These are phyloP conservation scores for Bombus waltoni DNA, from an alignment of 1,140 invertebrate genomes.

Conservation along the genomic window DNA sequence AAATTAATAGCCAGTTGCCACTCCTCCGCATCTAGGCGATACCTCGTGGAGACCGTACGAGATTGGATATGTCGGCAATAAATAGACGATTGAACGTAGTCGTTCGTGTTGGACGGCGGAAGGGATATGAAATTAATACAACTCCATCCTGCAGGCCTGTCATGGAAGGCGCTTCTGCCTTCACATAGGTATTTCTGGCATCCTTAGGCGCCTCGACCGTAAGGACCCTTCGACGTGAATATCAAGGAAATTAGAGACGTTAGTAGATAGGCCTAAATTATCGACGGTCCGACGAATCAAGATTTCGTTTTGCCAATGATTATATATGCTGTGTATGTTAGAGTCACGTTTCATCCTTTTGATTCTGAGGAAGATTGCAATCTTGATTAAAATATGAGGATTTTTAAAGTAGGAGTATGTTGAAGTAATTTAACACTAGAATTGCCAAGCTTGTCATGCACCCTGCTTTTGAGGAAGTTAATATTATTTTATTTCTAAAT, in stretches of 20 bases:
- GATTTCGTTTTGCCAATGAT: slow-evolving; percentile 47
- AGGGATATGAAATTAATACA: slow-evolving; percentile 81
- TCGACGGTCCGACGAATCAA: slow-evolving; percentile 60
- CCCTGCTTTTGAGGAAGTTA: no score
- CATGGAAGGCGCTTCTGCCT: slow-evolving; percentile 66
- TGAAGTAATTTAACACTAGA: neutral
- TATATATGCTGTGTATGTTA: neutral
- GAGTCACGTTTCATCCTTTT: neutral
- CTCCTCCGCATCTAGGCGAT: slow-evolving; percentile 75
- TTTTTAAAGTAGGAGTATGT: neutral
- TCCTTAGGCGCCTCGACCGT: slow-evolving; percentile 79
- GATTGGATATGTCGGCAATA: slow-evolving; percentile 75
- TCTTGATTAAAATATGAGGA: neutral
- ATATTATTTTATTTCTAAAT: no score
- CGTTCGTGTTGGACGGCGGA: slow-evolving; percentile 64
- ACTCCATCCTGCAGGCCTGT: slow-evolving; percentile 66
- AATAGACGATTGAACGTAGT: slow-evolving; percentile 76
- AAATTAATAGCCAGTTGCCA: slow-evolving; percentile 72
- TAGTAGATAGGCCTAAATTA: slow-evolving; percentile 71
- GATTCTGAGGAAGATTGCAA: neutral
- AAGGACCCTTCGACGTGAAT: slow-evolving; percentile 79
- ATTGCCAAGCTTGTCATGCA: no score
- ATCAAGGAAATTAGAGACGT: slow-evolving; percentile 81
- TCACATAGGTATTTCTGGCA: slow-evolving; percentile 77
- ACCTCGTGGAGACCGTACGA: slow-evolving; percentile 64